phyloP scores from a whole-genome alignment of 2,113 vertebrate species.

The Strix aluco region DNA sequence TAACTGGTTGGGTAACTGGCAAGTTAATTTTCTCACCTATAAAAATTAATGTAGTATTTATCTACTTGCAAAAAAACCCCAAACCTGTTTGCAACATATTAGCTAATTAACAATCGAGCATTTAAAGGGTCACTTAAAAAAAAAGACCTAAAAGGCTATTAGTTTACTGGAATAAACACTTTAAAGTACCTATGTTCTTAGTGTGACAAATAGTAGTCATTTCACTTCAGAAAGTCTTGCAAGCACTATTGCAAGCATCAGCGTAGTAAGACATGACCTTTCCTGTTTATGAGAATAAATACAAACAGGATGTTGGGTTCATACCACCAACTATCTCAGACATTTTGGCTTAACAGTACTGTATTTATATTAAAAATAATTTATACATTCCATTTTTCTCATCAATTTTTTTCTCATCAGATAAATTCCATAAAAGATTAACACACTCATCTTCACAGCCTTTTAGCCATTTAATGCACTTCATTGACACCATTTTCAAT shows the following conservation, averaged over 20 bases:
- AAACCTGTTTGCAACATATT: neutral
- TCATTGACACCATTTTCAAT: neutral
- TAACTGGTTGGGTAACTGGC: neutral
- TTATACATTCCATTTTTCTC: neutral
- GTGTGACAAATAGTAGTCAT: neutral
- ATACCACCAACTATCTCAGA: neutral
- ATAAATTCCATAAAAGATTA: neutral
- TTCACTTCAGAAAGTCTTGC: neutral
- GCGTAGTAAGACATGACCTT: neutral
- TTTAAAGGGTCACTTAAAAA: neutral
- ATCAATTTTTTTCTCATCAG: neutral
- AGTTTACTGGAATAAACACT: neutral
- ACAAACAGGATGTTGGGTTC: neutral
- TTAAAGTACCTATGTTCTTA: neutral
- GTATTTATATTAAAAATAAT: neutral
- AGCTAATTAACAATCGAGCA: neutral
- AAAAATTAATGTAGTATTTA: neutral
- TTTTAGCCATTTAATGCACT: neutral
- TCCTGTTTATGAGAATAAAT: neutral
- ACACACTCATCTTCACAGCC: accelerated
- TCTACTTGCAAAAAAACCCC: neutral
- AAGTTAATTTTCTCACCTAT: neutral
- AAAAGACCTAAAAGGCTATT: neutral
- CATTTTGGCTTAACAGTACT: neutral
- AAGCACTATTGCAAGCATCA: neutral